Evolutionary conservation across 2,797 vertebrate genomes (phyloP).

Genomic region (Craterocephalus amniculus): DNA sequence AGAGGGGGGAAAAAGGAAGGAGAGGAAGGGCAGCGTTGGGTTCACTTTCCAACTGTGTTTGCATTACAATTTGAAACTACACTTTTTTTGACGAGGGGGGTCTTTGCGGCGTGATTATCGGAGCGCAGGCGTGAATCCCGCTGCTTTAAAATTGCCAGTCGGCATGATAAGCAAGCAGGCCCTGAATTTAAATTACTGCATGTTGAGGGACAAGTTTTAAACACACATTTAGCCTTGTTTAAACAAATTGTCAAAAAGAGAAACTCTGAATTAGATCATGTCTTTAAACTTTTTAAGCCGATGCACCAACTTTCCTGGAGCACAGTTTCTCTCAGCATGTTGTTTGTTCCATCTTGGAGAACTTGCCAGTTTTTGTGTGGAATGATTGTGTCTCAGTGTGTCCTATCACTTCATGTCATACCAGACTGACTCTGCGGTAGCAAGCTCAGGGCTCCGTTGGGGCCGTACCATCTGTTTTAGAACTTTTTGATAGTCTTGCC

Average conservation of each 20-base stretch:
- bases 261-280: neutral
- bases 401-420: conserved; percentile 12
- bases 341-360: conserved; percentile 19
- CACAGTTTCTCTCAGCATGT: conserved; percentile 6
- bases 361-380: conserved; percentile 24
- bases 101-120: conserved; percentile 62
- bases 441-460: conserved; percentile 25
- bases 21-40: conserved; percentile 63
- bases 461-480: conserved; percentile 29
- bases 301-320: too few species aligned
- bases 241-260: conserved; percentile 17
- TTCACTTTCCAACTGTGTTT: conserved; percentile 68
- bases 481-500: conserved; percentile 24
- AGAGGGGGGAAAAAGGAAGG: conserved; percentile 38
- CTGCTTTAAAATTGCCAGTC: conserved; percentile 52
- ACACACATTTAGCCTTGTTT: conserved; percentile 38
- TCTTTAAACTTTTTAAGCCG: too few species aligned
- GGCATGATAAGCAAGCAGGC: conserved; percentile 39
- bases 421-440: conserved; percentile 29
- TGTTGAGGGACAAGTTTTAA: conserved; percentile 48
- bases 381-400: conserved; percentile 19
- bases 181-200: conserved; percentile 48
- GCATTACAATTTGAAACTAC: conserved; percentile 69
- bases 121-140: conserved; percentile 49
- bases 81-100: conserved; percentile 65